A percentile compares a stretch with the other conserved stretches of the same genome.
Conservation (phyloP, 2,113 vertebrate species). For the Albula goreensis region DNA sequence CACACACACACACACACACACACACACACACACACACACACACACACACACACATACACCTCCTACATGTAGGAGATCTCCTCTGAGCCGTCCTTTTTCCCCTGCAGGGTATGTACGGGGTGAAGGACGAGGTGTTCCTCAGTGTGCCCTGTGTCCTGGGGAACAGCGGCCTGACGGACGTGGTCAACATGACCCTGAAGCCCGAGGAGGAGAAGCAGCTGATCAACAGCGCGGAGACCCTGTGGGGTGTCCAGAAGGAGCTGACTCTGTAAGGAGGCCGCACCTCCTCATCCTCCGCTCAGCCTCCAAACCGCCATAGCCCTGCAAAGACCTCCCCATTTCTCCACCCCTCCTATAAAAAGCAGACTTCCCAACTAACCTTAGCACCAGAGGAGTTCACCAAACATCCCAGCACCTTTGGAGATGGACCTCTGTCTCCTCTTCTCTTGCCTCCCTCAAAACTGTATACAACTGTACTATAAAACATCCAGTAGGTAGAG, state of each 20-base stretch:
- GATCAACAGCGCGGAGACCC: constrained; percentile 80
- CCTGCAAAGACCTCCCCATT: background rate
- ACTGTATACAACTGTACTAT: background rate
- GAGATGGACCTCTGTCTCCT: background rate
- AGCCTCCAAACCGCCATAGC: background rate
- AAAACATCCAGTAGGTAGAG: background rate
- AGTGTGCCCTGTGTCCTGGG: constrained; percentile 88
- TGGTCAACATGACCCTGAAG: constrained; percentile 89
- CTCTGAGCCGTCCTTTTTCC: background rate
- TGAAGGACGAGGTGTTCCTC: constrained; percentile 85
- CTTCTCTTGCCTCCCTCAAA: background rate
- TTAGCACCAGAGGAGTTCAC: background rate
- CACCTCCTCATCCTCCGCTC: background rate
- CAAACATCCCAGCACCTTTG: background rate
- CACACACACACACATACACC: background rate
- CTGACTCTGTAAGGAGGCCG: constrained; percentile 52
- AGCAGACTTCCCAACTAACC: background rate
- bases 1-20: constrained; percentile 6
- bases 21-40: background rate
- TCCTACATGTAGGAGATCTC: too few species aligned
- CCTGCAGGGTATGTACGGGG: constrained; percentile 85
- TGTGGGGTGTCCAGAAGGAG: constrained; percentile 92
- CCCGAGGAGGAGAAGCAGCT: constrained; percentile 82
- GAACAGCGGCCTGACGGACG: constrained; percentile 77
- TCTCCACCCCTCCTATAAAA: background rate